Evolutionary conservation across 2,113 vertebrate genomes (phyloP).

Genomic region (Rhabdomys dilectus): DNA sequence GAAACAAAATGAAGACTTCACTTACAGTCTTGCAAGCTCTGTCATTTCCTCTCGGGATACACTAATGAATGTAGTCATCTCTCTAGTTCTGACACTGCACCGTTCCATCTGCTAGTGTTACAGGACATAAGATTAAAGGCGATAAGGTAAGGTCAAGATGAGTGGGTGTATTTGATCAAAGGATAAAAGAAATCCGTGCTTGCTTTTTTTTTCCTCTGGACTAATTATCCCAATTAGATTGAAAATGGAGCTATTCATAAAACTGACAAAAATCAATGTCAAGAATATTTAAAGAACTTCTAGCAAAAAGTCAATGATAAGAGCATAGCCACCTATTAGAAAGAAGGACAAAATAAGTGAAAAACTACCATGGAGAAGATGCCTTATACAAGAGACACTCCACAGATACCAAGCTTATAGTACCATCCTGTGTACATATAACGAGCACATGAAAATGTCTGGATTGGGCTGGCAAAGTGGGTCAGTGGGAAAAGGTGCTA

Average conservation of each 20-base stretch:
- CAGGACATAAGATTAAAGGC: constrained; percentile 61
- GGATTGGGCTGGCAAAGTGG: neutral
- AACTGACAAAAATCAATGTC: constrained; percentile 65
- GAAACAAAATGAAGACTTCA: neutral
- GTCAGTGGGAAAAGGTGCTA: neutral
- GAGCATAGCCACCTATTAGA: neutral
- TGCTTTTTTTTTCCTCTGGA: constrained; percentile 45
- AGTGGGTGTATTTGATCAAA: constrained; percentile 66
- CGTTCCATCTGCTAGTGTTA: neutral
- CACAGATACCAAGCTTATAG: neutral
- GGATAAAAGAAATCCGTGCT: constrained; percentile 62
- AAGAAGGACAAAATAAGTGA: constrained; percentile 56
- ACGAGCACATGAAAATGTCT: neutral
- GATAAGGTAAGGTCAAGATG: constrained; percentile 53
- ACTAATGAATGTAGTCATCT: constrained; percentile 32
- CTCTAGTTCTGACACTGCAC: neutral
- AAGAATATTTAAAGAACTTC: constrained; percentile 52
- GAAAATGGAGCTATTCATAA: constrained; percentile 64
- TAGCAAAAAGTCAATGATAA: constrained; percentile 48
- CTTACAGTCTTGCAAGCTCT: neutral
- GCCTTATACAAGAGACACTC: neutral
- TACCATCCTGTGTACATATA: neutral
- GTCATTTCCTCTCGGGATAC: neutral
- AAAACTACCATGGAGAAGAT: neutral
- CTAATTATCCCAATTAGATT: constrained; percentile 69